Evolutionary conservation across 2,888 invertebrate genomes (phyloP).

Genomic region (Dryocosmus kuriphilus): DNA sequence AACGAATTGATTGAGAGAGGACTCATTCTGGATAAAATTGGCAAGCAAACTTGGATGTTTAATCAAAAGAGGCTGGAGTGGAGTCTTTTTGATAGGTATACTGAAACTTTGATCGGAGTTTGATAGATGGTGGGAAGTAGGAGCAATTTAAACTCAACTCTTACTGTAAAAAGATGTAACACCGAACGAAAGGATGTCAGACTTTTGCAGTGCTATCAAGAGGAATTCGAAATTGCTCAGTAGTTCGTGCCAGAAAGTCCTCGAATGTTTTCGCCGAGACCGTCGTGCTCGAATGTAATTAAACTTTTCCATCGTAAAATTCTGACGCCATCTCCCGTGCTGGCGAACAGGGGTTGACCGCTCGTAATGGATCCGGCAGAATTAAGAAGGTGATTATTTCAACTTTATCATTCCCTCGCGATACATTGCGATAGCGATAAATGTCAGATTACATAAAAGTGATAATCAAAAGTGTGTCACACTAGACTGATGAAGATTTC

Average conservation of each 20-base stretch:
- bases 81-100: conserved; percentile 32
- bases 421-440: neutral
- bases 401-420: conserved; percentile 29
- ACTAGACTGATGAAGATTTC: conserved; percentile 3
- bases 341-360: conserved; percentile 48
- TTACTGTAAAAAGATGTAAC: conserved; percentile 41
- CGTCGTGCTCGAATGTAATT: conserved; percentile 58
- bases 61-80: conserved; percentile 29
- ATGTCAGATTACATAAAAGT: conserved; percentile 1
- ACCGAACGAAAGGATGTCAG: conserved; percentile 41
- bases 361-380: conserved; percentile 44
- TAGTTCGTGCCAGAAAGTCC: conserved; percentile 23
- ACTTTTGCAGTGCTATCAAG: conserved; percentile 27
- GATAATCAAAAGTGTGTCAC: neutral
- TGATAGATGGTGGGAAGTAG: conserved; percentile 43
- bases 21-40: neutral
- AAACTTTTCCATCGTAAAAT: conserved; percentile 63
- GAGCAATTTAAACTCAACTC: conserved; percentile 54
- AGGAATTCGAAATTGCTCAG: conserved; percentile 26
- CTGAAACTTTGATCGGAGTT: conserved; percentile 36
- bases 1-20: neutral
- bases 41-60: conserved; percentile 14
- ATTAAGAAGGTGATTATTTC: conserved; percentile 9
- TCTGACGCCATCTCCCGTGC: conserved; percentile 47
- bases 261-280: conserved; percentile 58